Conservation (phyloP, 2,888 invertebrate genomes). For the Tridacna crocea region DNA sequence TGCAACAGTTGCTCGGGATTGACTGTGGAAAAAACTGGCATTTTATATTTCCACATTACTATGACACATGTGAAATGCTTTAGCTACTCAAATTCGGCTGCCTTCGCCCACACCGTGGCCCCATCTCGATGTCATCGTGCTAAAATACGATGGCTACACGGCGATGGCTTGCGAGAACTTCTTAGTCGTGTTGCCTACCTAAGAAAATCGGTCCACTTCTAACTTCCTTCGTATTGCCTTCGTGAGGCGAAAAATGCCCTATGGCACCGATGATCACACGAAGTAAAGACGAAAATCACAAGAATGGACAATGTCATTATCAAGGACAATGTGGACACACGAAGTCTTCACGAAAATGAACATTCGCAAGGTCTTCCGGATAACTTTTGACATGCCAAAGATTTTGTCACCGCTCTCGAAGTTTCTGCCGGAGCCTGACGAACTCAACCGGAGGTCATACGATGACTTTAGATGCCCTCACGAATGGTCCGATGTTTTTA, state of each 20-base stretch:
- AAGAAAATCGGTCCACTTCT: conserved; percentile 33
- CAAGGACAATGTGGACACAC: conserved; percentile 3
- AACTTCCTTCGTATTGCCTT: conserved; percentile 40
- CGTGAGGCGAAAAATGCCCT: conserved; percentile 38
- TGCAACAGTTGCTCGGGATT: too few relatives aligned
- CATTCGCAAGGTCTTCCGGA: conserved; percentile 10
- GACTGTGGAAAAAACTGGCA: too few relatives aligned
- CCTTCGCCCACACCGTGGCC: too few relatives aligned
- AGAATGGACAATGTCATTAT: too few relatives aligned
- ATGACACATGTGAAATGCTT: too few relatives aligned
- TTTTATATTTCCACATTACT: too few relatives aligned
- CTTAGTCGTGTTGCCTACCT: conserved; percentile 31
- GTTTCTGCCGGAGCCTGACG: too few relatives aligned
- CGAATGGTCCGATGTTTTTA: background rate
- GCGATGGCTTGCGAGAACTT: conserved; percentile 27
- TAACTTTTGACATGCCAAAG: conserved; percentile 1
- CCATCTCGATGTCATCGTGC: too few relatives aligned
- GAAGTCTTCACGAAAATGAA: background rate
- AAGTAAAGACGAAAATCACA: too few relatives aligned
- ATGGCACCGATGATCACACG: too few relatives aligned
- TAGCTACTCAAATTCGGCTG: too few relatives aligned
- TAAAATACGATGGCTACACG: conserved; percentile 26
- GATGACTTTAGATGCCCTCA: background rate
- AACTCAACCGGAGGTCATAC: background rate
- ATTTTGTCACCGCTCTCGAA: too few relatives aligned